Conservation (phyloP, 92 coral and sea anemone species). For the Epizoanthus fatuus region DNA sequence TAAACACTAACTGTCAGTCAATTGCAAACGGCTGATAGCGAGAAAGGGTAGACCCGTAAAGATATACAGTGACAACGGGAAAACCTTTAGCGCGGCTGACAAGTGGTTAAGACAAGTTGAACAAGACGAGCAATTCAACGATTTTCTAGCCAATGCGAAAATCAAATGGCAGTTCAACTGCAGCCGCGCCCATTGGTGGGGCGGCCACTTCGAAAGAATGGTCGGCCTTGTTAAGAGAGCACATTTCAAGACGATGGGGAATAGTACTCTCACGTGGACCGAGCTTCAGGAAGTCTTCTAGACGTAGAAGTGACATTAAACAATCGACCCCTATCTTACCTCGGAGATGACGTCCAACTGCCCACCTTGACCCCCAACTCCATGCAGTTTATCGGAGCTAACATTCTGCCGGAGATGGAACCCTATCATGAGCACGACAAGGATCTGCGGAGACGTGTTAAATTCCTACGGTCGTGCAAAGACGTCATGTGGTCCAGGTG, state of each 20-base stretch:
- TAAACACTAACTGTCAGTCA: too few relatives aligned
- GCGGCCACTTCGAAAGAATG: background rate
- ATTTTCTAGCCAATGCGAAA: background rate
- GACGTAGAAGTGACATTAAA: constrained; percentile 52
- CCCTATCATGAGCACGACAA: too few relatives aligned
- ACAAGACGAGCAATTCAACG: too few relatives aligned
- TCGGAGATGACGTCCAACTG: constrained; percentile 49
- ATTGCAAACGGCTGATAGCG: too few relatives aligned
- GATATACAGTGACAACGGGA: constrained; percentile 3
- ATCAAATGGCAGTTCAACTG: background rate
- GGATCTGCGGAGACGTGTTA: too few relatives aligned
- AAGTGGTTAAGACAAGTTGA: background rate
- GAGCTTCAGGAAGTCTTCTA: constrained; percentile 27
- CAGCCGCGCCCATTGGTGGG: constrained; percentile 6
- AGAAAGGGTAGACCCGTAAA: too few relatives aligned
- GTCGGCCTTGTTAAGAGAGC: constrained; percentile 2
- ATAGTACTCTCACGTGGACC: background rate
- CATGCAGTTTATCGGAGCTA: background rate
- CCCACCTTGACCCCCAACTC: constrained; percentile 31
- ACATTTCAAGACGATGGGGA: background rate
- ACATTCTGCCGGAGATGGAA: too few relatives aligned
- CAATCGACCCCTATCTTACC: constrained; percentile 26
- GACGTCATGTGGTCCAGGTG: constrained; percentile 6
- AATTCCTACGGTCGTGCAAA: background rate
- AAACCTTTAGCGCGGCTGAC: constrained; percentile 9